Percentiles rank a stretch among this genome's conserved stretches.
Evolutionary conservation across 2,888 invertebrate species (phyloP).

Genomic region (Zygothrica quintamaculata): DNA sequence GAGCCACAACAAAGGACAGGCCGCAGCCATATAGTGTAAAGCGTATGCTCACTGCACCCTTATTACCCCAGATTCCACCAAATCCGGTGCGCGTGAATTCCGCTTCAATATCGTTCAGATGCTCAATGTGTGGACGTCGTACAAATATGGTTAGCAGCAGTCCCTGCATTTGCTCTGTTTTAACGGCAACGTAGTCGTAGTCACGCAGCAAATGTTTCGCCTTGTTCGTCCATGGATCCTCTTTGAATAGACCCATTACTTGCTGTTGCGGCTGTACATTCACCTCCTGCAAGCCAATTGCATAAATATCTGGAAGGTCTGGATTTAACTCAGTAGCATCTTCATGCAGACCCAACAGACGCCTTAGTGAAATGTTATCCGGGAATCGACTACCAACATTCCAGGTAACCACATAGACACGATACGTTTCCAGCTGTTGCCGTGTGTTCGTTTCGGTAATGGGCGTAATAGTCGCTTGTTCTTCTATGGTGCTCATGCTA

Average conservation of each 20-base stretch:
- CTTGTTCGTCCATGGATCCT: constrained; percentile 93
- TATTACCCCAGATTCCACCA: constrained; percentile 98
- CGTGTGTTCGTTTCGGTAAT: constrained; percentile 35
- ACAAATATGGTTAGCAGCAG: constrained; percentile 92
- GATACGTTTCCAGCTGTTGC: constrained; percentile 85
- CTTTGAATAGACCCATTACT: constrained; percentile 91
- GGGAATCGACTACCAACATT: constrained; percentile 94
- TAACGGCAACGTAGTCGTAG: constrained; percentile 90
- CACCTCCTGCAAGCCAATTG: constrained; percentile 95
- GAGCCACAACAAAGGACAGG: constrained; percentile 94
- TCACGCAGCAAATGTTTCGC: constrained; percentile 89
- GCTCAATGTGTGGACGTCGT: constrained; percentile 91
- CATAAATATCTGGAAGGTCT: constrained; percentile 92
- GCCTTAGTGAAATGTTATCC: constrained; percentile 89
- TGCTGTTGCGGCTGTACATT: constrained; percentile 94
- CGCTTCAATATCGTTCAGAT: constrained; percentile 93
- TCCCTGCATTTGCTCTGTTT: constrained; percentile 93
- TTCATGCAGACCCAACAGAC: constrained; percentile 88
- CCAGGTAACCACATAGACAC: constrained; percentile 93
- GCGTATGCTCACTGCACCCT: constrained; percentile 95
- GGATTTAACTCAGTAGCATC: too few relatives aligned
- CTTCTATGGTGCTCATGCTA: constrained; percentile 47
- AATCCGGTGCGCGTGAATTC: constrained; percentile 95
- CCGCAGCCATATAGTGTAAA: constrained; percentile 95
- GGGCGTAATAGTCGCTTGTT: constrained; percentile 33